Conservation (phyloP, 2,888 invertebrate genomes). For the Altica lythri region DNA sequence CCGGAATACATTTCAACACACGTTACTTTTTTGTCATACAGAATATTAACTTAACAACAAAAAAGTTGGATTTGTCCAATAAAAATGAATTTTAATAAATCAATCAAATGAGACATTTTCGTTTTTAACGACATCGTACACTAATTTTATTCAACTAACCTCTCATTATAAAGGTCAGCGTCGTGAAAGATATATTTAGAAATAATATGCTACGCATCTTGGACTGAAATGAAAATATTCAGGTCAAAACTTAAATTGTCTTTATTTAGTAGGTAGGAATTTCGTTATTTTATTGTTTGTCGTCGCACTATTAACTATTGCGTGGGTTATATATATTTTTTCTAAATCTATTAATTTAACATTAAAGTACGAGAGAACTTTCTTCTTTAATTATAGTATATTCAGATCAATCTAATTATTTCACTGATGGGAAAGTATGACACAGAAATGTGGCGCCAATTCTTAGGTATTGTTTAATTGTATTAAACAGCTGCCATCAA, state of each 20-base stretch:
- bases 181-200: conserved; percentile 16
- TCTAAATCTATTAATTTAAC: not conserved
- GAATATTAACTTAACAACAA: no score
- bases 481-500: no score
- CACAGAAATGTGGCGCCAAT: no score
- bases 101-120: not conserved
- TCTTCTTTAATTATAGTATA: no score
- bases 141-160: not conserved
- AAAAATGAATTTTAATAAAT: no score
- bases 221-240: conserved; percentile 8
- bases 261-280: conserved; percentile 6
- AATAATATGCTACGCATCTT: conserved; percentile 17
- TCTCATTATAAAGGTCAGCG: conserved; percentile 11
- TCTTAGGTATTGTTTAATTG: no score
- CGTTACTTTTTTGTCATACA: not conserved
- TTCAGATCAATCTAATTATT: no score
- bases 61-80: no score
- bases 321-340: not conserved
- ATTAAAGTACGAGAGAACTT: no score
- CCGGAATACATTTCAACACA: not conserved
- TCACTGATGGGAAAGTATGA: no score
- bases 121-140: not conserved
- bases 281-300: conserved; percentile 4
- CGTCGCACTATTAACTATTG: not conserved
- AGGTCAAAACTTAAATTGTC: conserved; percentile 10